phyloP scores from a whole-genome alignment of 2,113 vertebrate species.

The Chaetorhynchus papuensis region DNA sequence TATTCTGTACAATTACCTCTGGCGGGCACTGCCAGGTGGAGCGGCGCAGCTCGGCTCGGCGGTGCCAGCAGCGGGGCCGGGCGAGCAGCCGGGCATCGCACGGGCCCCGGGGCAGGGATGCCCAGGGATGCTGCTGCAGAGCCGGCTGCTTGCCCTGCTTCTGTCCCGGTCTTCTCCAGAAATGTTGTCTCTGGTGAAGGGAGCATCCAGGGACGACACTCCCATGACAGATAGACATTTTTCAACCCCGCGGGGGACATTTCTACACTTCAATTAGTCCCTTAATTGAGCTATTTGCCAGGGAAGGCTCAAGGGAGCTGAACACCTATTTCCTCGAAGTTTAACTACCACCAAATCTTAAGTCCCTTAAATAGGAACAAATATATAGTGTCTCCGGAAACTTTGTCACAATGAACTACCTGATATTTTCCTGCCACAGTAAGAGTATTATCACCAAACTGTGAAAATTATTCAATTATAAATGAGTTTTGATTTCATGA shows the following conservation, averaged over 20 bases:
- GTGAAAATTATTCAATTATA: background rate
- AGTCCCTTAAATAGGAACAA: background rate
- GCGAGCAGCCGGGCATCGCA: background rate
- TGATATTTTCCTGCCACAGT: background rate
- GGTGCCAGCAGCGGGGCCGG: background rate
- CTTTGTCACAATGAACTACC: background rate
- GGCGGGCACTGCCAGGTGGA: conserved; percentile 15
- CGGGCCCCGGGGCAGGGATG: background rate
- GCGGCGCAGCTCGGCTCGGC: background rate
- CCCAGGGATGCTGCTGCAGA: background rate
- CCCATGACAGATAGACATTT: background rate
- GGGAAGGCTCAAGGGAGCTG: background rate
- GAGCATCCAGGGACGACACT: background rate
- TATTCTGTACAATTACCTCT: background rate
- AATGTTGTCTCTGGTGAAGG: background rate
- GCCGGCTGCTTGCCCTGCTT: background rate
- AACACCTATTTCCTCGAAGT: background rate
- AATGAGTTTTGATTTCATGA: background rate
- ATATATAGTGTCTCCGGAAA: background rate
- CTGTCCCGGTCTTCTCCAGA: background rate
- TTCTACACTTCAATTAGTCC: conserved; percentile 33
- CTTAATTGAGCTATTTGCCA: conserved; percentile 51
- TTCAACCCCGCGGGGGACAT: background rate
- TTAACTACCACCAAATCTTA: conserved; percentile 1
- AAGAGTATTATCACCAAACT: background rate